A percentile compares a stretch with the other conserved stretches of the same genome.
Conservation (phyloP, 2,797 vertebrate species). For the Octomys mimax region DNA sequence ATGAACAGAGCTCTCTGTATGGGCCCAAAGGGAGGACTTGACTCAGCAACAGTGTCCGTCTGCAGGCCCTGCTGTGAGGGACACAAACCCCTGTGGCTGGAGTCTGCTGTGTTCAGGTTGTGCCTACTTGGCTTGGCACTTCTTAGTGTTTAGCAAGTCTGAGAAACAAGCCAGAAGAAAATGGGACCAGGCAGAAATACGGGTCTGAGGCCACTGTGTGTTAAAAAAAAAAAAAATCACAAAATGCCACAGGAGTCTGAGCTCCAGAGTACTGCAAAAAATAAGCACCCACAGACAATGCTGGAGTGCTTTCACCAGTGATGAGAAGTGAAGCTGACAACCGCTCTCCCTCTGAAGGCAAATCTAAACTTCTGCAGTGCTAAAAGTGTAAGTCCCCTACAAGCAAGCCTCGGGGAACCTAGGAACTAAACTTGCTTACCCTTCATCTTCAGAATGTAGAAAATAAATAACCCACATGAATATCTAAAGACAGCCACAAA, state of each 20-base stretch:
- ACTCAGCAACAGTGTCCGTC: neutral
- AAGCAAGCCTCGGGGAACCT: slow-evolving; percentile 5
- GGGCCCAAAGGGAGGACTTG: neutral
- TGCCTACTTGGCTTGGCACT: rapidly evolving
- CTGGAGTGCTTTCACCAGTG: neutral
- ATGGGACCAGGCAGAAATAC: neutral
- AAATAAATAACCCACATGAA: neutral
- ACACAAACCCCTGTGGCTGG: neutral
- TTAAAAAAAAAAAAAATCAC: neutral
- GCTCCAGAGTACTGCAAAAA: neutral
- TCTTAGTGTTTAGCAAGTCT: neutral
- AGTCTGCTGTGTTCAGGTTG: too few relatives aligned
- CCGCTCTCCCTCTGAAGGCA: neutral
- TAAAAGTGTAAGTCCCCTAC: neutral
- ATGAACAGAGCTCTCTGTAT: neutral
- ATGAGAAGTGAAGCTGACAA: neutral
- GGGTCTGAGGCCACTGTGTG: neutral
- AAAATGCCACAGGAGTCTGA: neutral
- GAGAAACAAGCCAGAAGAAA: neutral
- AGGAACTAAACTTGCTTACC: neutral
- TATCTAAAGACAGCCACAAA: neutral
- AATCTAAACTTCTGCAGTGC: neutral
- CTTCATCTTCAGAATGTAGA: neutral
- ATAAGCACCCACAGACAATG: neutral
- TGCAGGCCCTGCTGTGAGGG: neutral